Conservation (phyloP, 2,888 invertebrate genomes). For the Spodoptera picta region DNA sequence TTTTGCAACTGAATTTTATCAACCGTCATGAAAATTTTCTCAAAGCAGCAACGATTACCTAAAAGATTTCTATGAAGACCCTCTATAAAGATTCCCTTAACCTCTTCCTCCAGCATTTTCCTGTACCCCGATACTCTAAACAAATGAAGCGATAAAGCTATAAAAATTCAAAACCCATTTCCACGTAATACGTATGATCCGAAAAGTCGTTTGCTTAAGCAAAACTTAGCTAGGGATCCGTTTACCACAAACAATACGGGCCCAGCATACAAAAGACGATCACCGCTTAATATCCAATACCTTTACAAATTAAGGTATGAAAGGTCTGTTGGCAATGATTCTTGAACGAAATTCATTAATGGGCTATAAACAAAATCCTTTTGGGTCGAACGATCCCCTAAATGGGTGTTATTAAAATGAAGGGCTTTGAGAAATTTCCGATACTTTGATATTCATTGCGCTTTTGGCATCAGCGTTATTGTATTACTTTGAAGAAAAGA, state of each 20-base stretch:
- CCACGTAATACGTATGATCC: conserved; percentile 28
- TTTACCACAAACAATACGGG: conserved; percentile 54
- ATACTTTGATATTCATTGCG: conserved; percentile 52
- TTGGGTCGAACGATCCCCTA: conserved; percentile 57
- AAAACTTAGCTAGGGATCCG: conserved; percentile 41
- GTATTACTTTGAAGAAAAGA: conserved; percentile 30
- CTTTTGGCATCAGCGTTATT: conserved; percentile 42
- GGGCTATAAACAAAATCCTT: conserved; percentile 77
- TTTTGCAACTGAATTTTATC: too few relatives aligned
- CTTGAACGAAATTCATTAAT: conserved; percentile 76
- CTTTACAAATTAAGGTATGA: conserved; percentile 73
- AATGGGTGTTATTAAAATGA: conserved; percentile 61
- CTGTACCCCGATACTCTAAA: neutral
- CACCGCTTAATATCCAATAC: conserved; percentile 67
- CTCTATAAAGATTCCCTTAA: neutral
- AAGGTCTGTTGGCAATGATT: conserved; percentile 65
- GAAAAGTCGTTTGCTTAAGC: conserved; percentile 42
- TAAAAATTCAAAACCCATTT: conserved; percentile 40
- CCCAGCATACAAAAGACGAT: conserved; percentile 55
- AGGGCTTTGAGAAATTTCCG: conserved; percentile 49
- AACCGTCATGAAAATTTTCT: neutral
- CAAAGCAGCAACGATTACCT: neutral
- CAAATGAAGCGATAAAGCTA: conserved; percentile 20
- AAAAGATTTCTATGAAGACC: neutral
- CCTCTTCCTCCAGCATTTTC: neutral